Base-by-base conservation (phyloP, 2,113 vertebrate genomes). In the Thunnus maccoyii region DNA sequence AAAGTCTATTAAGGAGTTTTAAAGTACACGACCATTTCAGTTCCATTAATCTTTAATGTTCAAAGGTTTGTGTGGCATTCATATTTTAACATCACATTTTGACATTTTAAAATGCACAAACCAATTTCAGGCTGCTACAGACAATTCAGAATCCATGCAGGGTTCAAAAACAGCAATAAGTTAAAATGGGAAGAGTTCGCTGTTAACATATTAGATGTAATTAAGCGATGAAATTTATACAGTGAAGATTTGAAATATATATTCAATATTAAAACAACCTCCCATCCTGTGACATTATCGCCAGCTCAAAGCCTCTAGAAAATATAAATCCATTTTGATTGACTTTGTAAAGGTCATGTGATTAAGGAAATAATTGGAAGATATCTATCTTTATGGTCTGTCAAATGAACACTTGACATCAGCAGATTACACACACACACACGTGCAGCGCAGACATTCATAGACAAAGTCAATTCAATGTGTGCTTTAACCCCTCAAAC, bases 341-440 rank as follows among this genome's bases (percentile, higher is more conserved):
- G 83, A 90, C 87, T 91, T 82, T 75, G 52, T 30, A 91, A 92
- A 92, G 88, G 90, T 90, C 84, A 87, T 71, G 80, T 76, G 83
- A 90, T 91, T 90, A 86, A 51, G 66, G 74, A 57, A 48, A 69
- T 79, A 90, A 86, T 86, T 70, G 70, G 70, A 61, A 57, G 82
- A 90, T 90, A 82, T 86, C 27, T 60, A 77, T 91, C 87, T 86
- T 83, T 77, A 88, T 68, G 69, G 51, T 6, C 71, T 72, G 66
- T 83, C 76, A 69, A 82, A 72, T 67, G 65, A 82, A 85, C 72
- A 84, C 57, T 78, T 85, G 75, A 82, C 85, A 85, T 83, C 82
- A 83, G 75, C 80, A 74, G 25, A 83, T 76, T 58, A 51, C 36
- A 74, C 64, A 61, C 63, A 41, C 22, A 72, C 47, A 36, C 67